These are phyloP conservation scores for Formica exsecta DNA, from an alignment of 1,140 invertebrate species.

Conservation along the genomic window DNA sequence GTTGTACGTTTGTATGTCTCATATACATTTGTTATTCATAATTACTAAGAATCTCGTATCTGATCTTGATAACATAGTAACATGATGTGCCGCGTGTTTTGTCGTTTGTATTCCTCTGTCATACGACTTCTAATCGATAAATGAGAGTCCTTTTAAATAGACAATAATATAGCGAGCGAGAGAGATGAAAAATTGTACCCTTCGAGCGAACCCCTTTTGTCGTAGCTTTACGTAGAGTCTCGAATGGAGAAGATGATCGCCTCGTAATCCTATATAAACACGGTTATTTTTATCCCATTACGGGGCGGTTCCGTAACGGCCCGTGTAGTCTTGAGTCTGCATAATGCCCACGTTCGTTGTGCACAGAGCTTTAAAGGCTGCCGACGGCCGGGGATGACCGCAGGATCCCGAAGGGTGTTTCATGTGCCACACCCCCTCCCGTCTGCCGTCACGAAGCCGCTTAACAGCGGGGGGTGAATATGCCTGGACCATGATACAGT, in stretches of 20 bases:
- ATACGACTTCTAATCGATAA: slow-evolving; percentile 58
- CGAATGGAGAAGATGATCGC: slow-evolving; percentile 69
- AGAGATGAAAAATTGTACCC: slow-evolving; percentile 57
- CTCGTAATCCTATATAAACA: slow-evolving; percentile 80
- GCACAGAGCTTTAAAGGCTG: slow-evolving; percentile 75
- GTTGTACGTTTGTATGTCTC: neutral
- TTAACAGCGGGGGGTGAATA: slow-evolving; percentile 74
- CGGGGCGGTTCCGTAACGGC: slow-evolving; percentile 72
- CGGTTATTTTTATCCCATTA: slow-evolving; percentile 80
- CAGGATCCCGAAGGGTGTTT: slow-evolving; percentile 70
- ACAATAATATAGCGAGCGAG: slow-evolving; percentile 31
- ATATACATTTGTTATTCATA: slow-evolving; percentile 28
- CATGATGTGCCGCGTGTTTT: neutral
- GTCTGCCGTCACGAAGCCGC: slow-evolving; percentile 66
- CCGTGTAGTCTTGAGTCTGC: slow-evolving; percentile 56
- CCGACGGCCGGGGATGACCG: slow-evolving; percentile 79
- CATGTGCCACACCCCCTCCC: slow-evolving; percentile 72
- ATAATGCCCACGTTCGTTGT: slow-evolving; percentile 70
- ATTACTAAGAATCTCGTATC: slow-evolving; percentile 33
- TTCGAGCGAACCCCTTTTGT: neutral
- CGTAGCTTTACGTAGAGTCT: slow-evolving; percentile 9
- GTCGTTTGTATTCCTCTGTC: slow-evolving; percentile 1
- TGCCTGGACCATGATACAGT: slow-evolving; percentile 76
- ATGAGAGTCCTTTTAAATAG: slow-evolving; percentile 18
- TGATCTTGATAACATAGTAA: slow-evolving; percentile 16